Evolutionary conservation across 1,140 invertebrate species (phyloP).

Genomic region (Tenebrio molitor): DNA sequence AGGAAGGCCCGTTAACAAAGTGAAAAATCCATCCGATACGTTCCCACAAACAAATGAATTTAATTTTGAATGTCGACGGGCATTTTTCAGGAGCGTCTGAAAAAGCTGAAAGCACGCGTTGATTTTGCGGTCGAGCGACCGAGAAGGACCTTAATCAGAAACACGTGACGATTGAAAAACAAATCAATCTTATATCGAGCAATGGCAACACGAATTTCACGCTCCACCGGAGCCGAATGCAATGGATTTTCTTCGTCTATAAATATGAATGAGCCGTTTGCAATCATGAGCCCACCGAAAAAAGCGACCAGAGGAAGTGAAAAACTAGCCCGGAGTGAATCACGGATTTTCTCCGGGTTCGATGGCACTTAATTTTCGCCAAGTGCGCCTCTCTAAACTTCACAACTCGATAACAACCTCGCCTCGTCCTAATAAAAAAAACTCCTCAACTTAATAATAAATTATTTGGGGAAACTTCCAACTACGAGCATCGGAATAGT

Average conservation of each 20-base stretch:
- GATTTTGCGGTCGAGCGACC: slow-evolving; percentile 42
- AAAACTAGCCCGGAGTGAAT: slow-evolving; percentile 31
- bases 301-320: slow-evolving; percentile 18
- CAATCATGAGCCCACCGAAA: slow-evolving; percentile 29
- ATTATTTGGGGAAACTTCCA: slow-evolving; percentile 27
- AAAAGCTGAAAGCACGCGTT: slow-evolving; percentile 46
- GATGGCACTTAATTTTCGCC: slow-evolving; percentile 37
- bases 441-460: slow-evolving; percentile 39
- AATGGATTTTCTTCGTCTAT: slow-evolving; percentile 23
- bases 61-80: slow-evolving; percentile 20
- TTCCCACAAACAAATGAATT: slow-evolving; percentile 37
- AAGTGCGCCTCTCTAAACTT: slow-evolving; percentile 36
- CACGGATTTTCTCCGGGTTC: slow-evolving; percentile 34
- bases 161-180: slow-evolving; percentile 48
- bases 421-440: slow-evolving; percentile 12
- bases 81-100: slow-evolving; percentile 49
- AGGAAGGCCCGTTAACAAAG: slow-evolving; percentile 18
- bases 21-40: slow-evolving; percentile 26
- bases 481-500: slow-evolving; percentile 19
- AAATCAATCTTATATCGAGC: slow-evolving; percentile 43
- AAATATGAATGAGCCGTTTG: slow-evolving; percentile 35
- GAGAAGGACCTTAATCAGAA: slow-evolving; percentile 43
- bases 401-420: slow-evolving; percentile 34
- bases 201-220: slow-evolving; percentile 47
- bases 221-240: slow-evolving; percentile 20